phyloP scores from a whole-genome alignment of 37 sponge, comb jelly and placozoan species.

The Oopsacas minuta region DNA sequence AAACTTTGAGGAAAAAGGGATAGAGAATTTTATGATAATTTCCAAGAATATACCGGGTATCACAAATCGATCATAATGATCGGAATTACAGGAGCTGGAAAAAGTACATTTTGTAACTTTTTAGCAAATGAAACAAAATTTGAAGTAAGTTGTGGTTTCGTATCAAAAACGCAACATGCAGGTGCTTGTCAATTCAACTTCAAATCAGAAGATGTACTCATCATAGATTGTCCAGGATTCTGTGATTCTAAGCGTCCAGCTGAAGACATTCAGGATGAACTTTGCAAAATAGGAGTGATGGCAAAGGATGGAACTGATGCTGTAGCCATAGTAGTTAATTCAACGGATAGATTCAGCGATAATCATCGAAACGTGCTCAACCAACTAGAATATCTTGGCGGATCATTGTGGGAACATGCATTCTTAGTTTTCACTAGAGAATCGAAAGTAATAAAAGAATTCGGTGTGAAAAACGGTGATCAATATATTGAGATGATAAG shows the following conservation, averaged over 20 bases:
- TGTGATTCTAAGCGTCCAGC: constrained; percentile 17
- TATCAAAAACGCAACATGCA: not conserved
- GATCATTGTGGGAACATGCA: not conserved
- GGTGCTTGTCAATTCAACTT: constrained; percentile 5
- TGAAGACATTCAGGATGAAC: constrained; percentile 1
- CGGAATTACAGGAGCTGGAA: not conserved
- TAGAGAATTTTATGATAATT: constrained; percentile 3
- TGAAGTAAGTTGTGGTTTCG: not conserved
- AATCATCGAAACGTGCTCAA: not conserved
- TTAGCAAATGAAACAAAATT: not conserved
- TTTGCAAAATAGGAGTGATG: constrained; percentile 17
- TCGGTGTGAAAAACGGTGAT: not conserved
- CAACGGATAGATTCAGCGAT: not conserved
- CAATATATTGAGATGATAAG: not conserved
- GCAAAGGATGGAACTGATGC: constrained; percentile 18
- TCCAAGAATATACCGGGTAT: not conserved
- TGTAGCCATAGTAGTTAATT: constrained; percentile 1
- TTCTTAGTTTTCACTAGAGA: constrained; percentile 7
- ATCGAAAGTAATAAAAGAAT: not conserved
- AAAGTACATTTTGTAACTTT: constrained; percentile 4
- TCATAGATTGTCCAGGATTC: constrained; percentile 8
- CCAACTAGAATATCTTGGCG: not conserved
- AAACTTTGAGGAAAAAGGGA: too few species aligned
- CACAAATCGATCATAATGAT: not conserved
- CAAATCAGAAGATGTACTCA: not conserved